phyloP scores from a whole-genome alignment of 2,888 invertebrate genomes.

The Chalcosyrphus nemorum region DNA sequence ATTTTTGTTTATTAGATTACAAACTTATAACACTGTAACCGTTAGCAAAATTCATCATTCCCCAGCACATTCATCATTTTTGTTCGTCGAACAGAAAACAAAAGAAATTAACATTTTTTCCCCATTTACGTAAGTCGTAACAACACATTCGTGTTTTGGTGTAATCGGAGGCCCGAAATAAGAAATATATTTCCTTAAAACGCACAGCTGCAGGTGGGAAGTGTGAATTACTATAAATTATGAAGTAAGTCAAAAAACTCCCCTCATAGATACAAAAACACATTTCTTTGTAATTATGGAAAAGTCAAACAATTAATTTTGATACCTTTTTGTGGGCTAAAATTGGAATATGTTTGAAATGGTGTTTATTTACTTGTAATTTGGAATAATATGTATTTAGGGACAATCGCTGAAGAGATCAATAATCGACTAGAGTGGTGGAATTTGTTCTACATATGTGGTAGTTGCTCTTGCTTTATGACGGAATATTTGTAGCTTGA shows the following conservation, averaged over 20 bases:
- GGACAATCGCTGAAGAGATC: no score
- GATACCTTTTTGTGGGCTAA: constrained; percentile 27
- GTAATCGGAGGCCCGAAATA: constrained; percentile 6
- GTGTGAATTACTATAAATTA: constrained; percentile 43
- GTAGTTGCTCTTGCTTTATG: no score
- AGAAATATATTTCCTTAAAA: constrained; percentile 30
- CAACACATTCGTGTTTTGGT: constrained; percentile 40
- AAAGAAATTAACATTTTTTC: constrained; percentile 46
- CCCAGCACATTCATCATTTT: constrained; percentile 19
- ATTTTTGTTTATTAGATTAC: not conserved
- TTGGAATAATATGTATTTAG: no score
- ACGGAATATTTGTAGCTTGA: no score
- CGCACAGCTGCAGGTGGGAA: constrained; percentile 2
- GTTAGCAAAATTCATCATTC: not conserved
- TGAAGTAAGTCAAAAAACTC: constrained; percentile 7
- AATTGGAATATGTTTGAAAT: not conserved
- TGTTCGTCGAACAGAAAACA: no score
- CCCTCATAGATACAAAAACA: not conserved
- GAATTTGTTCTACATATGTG: not conserved
- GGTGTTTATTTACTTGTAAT: no score
- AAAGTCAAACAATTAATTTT: constrained; percentile 35
- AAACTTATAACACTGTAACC: not conserved
- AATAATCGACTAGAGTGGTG: no score
- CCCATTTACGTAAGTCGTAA: constrained; percentile 40
- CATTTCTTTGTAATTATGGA: constrained; percentile 15